Percentiles rank a stretch among this genome's conserved stretches.
phyloP scores from a whole-genome alignment of 2,113 vertebrate genomes.

The Atractosteus spatula region DNA sequence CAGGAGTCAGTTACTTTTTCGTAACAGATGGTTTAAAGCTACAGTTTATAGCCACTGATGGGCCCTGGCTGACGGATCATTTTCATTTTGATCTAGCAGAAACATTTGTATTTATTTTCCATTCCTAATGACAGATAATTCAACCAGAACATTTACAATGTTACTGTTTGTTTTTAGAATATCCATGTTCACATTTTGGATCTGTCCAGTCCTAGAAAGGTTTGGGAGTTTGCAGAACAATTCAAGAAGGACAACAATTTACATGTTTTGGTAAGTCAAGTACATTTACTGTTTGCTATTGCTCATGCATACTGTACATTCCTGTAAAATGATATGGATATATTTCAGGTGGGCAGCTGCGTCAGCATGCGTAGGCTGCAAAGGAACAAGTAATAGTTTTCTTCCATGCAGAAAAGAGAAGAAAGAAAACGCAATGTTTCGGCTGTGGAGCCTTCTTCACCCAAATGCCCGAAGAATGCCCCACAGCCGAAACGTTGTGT shows the following conservation, averaged over 20 bases:
- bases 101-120: neutral
- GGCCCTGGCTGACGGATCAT: neutral
- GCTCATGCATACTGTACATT: neutral
- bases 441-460: too few species aligned
- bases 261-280: constrained; percentile 68
- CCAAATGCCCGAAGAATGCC: too few species aligned
- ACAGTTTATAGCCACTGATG: neutral
- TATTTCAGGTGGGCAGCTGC: too few species aligned
- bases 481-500: too few species aligned
- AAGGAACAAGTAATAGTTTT: too few species aligned
- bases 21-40: neutral
- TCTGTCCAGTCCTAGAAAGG: constrained; percentile 69
- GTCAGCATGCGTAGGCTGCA: too few species aligned
- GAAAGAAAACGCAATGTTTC: too few species aligned
- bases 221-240: constrained; percentile 75
- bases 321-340: too few species aligned
- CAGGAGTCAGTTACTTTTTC: too few species aligned
- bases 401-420: too few species aligned
- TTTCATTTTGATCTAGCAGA: neutral
- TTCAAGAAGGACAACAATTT: constrained; percentile 68
- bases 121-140: too few species aligned
- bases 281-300: neutral
- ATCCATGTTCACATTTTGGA: constrained; percentile 75
- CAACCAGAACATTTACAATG: too few species aligned
- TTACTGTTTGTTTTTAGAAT: constrained; percentile 50